Evolutionary conservation across 2,797 vertebrate genomes (phyloP).

Genomic region (Pipistrellus pipistrellus): DNA sequence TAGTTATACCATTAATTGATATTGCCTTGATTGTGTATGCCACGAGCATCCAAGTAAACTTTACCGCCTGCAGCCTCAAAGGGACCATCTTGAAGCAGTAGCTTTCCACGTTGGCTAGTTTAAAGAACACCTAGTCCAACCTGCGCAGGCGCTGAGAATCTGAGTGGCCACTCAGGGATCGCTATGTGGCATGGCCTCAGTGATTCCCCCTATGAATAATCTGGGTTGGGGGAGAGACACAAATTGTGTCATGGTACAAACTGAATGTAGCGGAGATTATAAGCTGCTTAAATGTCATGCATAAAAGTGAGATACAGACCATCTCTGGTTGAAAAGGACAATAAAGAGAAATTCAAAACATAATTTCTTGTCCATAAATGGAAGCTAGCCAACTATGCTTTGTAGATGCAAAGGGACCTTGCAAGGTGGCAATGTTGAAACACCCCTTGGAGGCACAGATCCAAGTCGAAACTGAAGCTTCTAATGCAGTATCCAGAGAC

Average conservation of each 20-base stretch:
- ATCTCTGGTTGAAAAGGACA: not conserved
- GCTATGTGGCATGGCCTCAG: not conserved
- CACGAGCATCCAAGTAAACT: not conserved
- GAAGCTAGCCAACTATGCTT: not conserved
- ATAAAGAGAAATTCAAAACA: not conserved
- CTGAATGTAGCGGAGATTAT: not conserved
- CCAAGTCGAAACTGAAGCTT: not conserved
- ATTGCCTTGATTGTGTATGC: not conserved
- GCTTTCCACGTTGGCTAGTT: not conserved
- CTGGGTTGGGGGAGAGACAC: too few species aligned
- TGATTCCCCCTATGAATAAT: not conserved
- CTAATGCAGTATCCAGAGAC: not conserved
- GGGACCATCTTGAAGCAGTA: not conserved
- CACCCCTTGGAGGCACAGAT: not conserved
- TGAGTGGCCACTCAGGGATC: not conserved
- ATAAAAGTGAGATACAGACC: not conserved
- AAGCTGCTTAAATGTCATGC: not conserved
- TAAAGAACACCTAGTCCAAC: not conserved
- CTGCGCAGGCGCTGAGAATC: not conserved
- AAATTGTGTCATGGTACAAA: not conserved
- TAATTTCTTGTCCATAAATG: not conserved
- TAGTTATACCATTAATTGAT: constrained; percentile 13
- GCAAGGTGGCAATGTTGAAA: not conserved
- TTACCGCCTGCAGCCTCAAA: not conserved
- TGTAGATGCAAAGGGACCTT: not conserved